Base-by-base conservation (phyloP, 1,140 invertebrate genomes). In the Nylanderia fulva region DNA sequence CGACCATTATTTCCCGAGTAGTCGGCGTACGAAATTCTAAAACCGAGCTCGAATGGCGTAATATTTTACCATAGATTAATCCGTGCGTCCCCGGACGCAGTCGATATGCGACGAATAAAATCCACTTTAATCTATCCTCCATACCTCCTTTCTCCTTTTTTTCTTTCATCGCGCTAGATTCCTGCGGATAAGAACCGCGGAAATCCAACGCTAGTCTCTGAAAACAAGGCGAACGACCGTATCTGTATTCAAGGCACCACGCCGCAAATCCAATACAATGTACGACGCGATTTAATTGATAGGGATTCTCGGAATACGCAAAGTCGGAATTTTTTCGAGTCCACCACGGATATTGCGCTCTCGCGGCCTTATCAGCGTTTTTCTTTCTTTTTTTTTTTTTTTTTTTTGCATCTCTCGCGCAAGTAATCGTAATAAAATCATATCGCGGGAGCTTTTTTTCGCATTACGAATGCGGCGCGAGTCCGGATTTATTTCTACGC, bases 61-160 rank as follows among this genome's bases (percentile, higher is more conserved):
- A 82, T 82, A 82, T 82, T 82, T 82, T 71, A 82, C 77, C 66
- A 71, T 82, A 82, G 77, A 82, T 82, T 82, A 82, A 82, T 71
- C 52, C 66, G 66, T 15, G 15, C 36, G 27, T 72, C 36, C 36
- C 66, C 15, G 42, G 52, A 39, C 77, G 39, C 33, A 66, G 66
- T n/a, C 77, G 77, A 82, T 72, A 82, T 33, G 77, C 77, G 36
- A 82, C 66, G 77, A 82, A 82, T 82, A 82, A 82, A 82, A 82
- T 82, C 52, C 66, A 71, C 77, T 82, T 72, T 72, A 82, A 82
- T 82, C 77, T 68, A 63, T 68, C 66, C 66, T 27, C n/a, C 15
- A 4, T 9, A 9, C 1, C 1, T 33, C 15, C 0, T 27, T 15
- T 8, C 7, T n/a, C n/a, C 18, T 13, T 39, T 21, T 36, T 15